phyloP scores from a whole-genome alignment of 2,888 invertebrate species.

The Hemicrepidius hirtus region DNA sequence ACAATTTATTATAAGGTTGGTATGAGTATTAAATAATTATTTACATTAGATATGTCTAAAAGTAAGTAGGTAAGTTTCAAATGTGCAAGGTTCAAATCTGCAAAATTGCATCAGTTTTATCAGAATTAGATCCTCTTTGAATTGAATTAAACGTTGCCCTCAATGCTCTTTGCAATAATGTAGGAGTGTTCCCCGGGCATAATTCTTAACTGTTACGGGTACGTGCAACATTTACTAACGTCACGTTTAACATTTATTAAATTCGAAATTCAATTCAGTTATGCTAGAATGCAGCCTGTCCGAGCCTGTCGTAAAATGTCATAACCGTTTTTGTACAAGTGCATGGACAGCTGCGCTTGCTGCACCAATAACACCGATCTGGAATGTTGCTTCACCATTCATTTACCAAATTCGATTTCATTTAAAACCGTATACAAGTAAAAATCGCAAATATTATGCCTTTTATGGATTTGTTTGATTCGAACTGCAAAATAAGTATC shows the following conservation, averaged over 20 bases:
- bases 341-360: conserved; percentile 19
- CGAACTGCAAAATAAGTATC: background rate
- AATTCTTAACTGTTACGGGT: conserved; percentile 20
- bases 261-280: conserved; percentile 30
- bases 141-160: conserved; percentile 2
- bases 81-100: background rate
- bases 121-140: conserved; percentile 2
- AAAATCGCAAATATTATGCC: background rate
- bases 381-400: conserved; percentile 14
- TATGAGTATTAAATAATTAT: background rate
- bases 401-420: conserved; percentile 22
- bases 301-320: conserved; percentile 27
- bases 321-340: conserved; percentile 25
- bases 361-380: conserved; percentile 2
- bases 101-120: background rate
- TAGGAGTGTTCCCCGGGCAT: conserved; percentile 18
- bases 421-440: background rate
- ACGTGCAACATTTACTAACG: conserved; percentile 21
- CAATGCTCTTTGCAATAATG: conserved; percentile 9
- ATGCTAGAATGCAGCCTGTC: conserved; percentile 22
- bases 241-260: conserved; percentile 33
- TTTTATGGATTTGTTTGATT: background rate
- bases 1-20: background rate
- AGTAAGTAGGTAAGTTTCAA: conserved; percentile 4
- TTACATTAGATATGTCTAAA: background rate